phyloP scores from a whole-genome alignment of 2,888 invertebrate species.

The Idaea straminata region DNA sequence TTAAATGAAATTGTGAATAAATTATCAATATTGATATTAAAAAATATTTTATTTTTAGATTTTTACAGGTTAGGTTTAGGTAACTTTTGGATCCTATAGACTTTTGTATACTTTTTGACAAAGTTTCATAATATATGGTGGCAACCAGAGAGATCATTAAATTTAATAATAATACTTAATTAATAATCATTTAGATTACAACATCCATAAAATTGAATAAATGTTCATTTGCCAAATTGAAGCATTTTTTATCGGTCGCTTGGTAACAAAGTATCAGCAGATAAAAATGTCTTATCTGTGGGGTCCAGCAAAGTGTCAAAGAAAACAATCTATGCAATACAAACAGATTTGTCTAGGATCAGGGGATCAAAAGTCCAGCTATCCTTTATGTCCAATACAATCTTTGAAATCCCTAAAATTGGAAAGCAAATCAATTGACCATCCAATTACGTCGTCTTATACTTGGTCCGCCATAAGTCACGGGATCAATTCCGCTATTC shows the following conservation, averaged over 20 bases:
- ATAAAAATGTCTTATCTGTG: neutral
- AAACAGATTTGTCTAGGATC: neutral
- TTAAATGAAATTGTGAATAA: slow-evolving; percentile 81
- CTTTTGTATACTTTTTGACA: no score
- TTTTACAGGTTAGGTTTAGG: no score
- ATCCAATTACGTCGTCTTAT: slow-evolving; percentile 66
- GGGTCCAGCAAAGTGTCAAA: slow-evolving; percentile 5
- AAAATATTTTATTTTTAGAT: slow-evolving; percentile 39
- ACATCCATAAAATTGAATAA: no score
- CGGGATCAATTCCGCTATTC: slow-evolving; percentile 76
- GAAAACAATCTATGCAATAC: slow-evolving; percentile 12
- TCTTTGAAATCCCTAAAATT: slow-evolving; percentile 44
- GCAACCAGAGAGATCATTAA: no score
- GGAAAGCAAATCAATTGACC: slow-evolving; percentile 67
- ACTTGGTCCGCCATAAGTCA: slow-evolving; percentile 68
- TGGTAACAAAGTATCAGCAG: neutral
- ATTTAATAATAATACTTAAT: no score
- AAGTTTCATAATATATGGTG: no score
- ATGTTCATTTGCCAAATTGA: no score
- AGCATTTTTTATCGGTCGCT: neutral
- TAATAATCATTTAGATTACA: no score
- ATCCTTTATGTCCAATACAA: slow-evolving; percentile 1
- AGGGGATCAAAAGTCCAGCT: neutral
- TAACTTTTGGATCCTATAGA: no score
- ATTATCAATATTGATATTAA: slow-evolving; percentile 80